Base-by-base conservation (phyloP, 2,113 vertebrate species). In the Atherinomorus stipes region DNA sequence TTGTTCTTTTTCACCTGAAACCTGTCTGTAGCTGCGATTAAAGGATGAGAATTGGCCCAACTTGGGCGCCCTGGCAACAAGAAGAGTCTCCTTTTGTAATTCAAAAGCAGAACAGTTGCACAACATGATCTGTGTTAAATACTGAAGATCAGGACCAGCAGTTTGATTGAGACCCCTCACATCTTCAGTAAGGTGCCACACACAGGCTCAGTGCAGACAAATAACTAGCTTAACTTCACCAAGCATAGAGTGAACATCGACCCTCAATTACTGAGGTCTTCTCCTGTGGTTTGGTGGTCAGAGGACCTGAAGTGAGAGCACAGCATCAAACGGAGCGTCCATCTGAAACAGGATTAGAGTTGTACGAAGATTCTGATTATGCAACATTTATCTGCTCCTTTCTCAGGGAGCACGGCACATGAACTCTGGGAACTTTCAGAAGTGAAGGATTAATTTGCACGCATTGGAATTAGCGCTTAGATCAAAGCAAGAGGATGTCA, bases 401-500 rank as follows among this genome's bases (percentile, higher is more conserved):
- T 85, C 78, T 81, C 81, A 7, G 45, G 80, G 81, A 84, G 85
- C 81, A 71, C 12, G 61, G 73, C 80, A 69, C 84, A 86, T 85
- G 85, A 92, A 88, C 89, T 83, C 54, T 10, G 85, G 72, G 86
- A 90, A 90, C 91, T 86, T 87, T 84, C 77, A 77, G 72, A 86
- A 80, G 87, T 73, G 74, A 70, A 75, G 86, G 90, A 92, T 91
- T 92, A 86, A 91, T 91, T 89, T 84, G 83, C 90, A 88, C 78
- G 72, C 86, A 34, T 81, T 74, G 71, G 90, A 91, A 92, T 93
- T 90, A 89, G 83, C 3, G 37, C 67, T 52, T 23, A 87, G 89
- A 93, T 93, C 89, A 93, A 93, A 93, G 88, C 22, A 13, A 68
- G 59, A 9, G 58, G 62, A 70, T 40, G 78, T 89, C 90, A 65